These are phyloP conservation scores for Oceanites oceanicus DNA, from an alignment of 2,113 vertebrate genomes.

Conservation along the genomic window DNA sequence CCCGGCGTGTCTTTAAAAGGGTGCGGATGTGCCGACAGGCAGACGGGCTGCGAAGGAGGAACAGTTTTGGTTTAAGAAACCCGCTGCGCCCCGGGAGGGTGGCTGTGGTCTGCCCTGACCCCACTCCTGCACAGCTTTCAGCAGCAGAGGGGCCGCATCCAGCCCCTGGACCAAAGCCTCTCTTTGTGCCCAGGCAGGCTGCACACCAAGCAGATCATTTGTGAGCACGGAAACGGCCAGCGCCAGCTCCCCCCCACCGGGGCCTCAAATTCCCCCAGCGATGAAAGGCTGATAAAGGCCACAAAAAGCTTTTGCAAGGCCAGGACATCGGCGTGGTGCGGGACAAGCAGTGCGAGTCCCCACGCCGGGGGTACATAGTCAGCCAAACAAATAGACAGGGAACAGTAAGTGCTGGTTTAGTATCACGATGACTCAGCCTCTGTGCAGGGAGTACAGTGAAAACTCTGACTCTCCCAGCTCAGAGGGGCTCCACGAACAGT, in stretches of 20 bases:
- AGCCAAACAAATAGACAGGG: background rate
- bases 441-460: background rate
- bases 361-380: background rate
- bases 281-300: background rate
- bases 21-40: slow-evolving; percentile 11
- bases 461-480: background rate
- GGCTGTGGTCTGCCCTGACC: background rate
- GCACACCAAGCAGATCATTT: slow-evolving; percentile 22
- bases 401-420: background rate
- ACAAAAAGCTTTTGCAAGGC: slow-evolving; percentile 1
- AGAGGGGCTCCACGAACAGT: background rate
- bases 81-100: background rate
- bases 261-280: background rate
- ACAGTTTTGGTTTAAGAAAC: background rate
- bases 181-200: background rate
- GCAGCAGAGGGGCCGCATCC: background rate
- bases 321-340: background rate
- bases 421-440: background rate
- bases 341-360: background rate
- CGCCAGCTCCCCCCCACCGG: background rate
- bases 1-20: slow-evolving; percentile 49
- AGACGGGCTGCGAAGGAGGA: background rate
- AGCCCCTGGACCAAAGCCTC: background rate
- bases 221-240: background rate
- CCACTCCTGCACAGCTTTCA: background rate